Evolutionary conservation across 1,140 invertebrate genomes (phyloP).

Genomic region (Drosophila murphyi): DNA sequence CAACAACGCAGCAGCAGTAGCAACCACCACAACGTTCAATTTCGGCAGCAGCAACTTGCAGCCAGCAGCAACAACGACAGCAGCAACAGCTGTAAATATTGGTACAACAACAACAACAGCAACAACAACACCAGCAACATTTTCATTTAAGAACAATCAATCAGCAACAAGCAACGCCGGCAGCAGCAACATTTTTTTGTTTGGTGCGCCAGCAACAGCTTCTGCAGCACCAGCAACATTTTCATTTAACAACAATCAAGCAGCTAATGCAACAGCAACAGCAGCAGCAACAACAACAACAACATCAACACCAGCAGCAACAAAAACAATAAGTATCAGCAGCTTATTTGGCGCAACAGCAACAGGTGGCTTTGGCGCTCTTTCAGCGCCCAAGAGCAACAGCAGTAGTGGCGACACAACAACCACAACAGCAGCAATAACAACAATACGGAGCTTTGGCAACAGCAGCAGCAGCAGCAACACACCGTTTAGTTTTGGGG

Average conservation of each 20-base stretch:
- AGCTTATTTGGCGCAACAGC: conserved; percentile 22
- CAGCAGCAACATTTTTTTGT: conserved; percentile 15
- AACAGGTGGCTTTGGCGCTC: conserved; percentile 15
- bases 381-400: conserved; percentile 1
- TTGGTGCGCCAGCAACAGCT: conserved; percentile 11
- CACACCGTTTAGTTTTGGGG: conserved; percentile 27
- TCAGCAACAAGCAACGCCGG: conserved; percentile 5
- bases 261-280: neutral
- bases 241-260: neutral
- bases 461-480: neutral
- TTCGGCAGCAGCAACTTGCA: no score
- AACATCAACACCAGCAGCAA: conserved; percentile 5
- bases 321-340: conserved; percentile 19
- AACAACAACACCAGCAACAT: conserved; percentile 2
- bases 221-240: neutral
- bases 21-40: neutral
- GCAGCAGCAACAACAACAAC: neutral
- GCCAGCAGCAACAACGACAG: neutral
- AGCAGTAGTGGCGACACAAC: conserved; percentile 2
- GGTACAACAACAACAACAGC: conserved; percentile 6
- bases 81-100: conserved; percentile 2
- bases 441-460: conserved; percentile 38
- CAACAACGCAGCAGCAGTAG: neutral
- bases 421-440: neutral
- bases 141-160: conserved; percentile 7